A percentile compares a stretch with the other conserved stretches of the same genome.
phyloP scores from a whole-genome alignment of 2,888 invertebrate genomes.

The Acrocyrtus sp. region DNA sequence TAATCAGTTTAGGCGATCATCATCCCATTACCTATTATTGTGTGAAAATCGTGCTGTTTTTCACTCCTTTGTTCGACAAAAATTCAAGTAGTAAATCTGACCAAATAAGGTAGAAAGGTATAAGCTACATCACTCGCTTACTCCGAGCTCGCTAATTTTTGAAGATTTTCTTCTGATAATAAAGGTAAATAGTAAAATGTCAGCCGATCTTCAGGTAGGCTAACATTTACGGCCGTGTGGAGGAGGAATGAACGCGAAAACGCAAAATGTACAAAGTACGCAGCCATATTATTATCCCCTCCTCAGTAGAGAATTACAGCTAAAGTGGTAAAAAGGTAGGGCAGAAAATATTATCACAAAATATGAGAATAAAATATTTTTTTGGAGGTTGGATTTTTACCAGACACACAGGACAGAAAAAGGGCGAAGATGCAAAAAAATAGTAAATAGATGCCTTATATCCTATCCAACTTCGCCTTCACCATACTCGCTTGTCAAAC shows the following conservation, averaged over 20 bases:
- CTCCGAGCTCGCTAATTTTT: not conserved
- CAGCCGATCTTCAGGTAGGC: not conserved
- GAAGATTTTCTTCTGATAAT: not conserved
- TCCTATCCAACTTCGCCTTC: too few species aligned
- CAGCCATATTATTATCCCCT: too few species aligned
- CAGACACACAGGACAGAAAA: too few species aligned
- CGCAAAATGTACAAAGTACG: too few species aligned
- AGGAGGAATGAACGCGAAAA: not conserved
- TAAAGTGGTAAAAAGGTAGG: too few species aligned
- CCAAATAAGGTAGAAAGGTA: not conserved
- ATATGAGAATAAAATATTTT: too few species aligned
- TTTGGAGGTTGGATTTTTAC: too few species aligned
- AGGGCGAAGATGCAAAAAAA: too few species aligned
- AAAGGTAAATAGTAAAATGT: not conserved
- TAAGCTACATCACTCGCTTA: not conserved
- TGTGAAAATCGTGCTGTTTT: constrained; percentile 36
- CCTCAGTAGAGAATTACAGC: too few species aligned
- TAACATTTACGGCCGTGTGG: not conserved
- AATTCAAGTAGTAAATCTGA: not conserved
- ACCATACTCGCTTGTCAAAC: too few species aligned
- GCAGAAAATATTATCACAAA: too few species aligned
- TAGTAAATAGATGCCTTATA: too few species aligned
- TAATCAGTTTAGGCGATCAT: constrained; percentile 17
- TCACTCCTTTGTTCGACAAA: constrained; percentile 30
- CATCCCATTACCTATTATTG: constrained; percentile 22